phyloP scores from a whole-genome alignment of 2,113 vertebrate genomes.

The Sterrhoptilus dennistouni region DNA sequence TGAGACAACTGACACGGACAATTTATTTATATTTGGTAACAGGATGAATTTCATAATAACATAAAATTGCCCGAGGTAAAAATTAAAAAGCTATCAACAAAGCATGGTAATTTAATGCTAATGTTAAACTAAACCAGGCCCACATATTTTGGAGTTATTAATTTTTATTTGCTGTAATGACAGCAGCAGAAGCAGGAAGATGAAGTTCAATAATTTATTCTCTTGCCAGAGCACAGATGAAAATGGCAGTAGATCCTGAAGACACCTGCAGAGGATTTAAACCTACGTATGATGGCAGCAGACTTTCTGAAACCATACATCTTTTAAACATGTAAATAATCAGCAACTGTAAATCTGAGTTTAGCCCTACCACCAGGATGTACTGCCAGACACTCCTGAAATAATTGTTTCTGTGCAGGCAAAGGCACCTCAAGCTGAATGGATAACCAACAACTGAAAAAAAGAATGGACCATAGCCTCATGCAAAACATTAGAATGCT shows the following conservation, averaged over 20 bases:
- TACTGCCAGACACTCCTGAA: not conserved
- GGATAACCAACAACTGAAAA: not conserved
- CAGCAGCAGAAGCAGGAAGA: not conserved
- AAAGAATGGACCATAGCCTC: not conserved
- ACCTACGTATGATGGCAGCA: not conserved
- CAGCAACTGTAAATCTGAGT: not conserved
- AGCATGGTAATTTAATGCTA: not conserved
- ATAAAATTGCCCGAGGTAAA: not conserved
- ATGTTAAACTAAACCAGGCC: not conserved
- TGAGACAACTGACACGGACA: not conserved
- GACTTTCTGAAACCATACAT: not conserved
- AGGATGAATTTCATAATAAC: not conserved
- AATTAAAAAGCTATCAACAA: conserved; percentile 5
- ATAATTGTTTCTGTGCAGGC: not conserved
- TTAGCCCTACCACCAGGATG: not conserved
- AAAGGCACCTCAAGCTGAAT: not conserved
- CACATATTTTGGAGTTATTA: not conserved
- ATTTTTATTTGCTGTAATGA: not conserved
- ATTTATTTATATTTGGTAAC: not conserved
- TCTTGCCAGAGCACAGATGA: not conserved
- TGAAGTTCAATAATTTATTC: not conserved
- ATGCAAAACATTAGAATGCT: not conserved
- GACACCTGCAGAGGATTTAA: not conserved
- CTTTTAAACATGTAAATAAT: not conserved
- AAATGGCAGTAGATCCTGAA: not conserved